A percentile compares a stretch with the other conserved stretches of the same genome.
Conservation (phyloP, 2,888 invertebrate species). For the Tenthredo scrophulariae region DNA sequence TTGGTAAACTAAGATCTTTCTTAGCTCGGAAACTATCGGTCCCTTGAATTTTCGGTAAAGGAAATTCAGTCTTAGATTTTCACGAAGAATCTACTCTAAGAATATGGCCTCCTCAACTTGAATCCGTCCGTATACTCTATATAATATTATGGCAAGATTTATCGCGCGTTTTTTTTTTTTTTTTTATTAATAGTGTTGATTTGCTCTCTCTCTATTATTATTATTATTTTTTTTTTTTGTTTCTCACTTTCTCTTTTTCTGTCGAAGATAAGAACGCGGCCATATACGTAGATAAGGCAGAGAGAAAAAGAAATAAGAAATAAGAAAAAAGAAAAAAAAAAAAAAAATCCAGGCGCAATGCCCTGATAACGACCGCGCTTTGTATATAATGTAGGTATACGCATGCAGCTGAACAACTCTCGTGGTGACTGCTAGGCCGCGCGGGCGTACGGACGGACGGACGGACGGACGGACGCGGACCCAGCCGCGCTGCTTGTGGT, state of each 20-base stretch:
- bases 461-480: no score
- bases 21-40: no score
- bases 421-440: not conserved
- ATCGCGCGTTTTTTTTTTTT: not conserved
- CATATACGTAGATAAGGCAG: conserved; percentile 15
- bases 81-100: no score
- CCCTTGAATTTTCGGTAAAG: no score
- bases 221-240: not conserved
- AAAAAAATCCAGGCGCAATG: conserved; percentile 47
- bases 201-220: not conserved
- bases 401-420: not conserved
- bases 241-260: not conserved
- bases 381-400: not conserved
- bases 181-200: not conserved
- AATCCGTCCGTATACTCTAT: not conserved
- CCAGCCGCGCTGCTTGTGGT: not conserved
- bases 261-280: not conserved
- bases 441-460: no score
- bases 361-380: conserved; percentile 34
- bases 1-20: no score
- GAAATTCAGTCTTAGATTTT: no score
- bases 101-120: not conserved
- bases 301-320: not conserved
- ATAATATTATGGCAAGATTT: not conserved
- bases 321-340: conserved; percentile 6